These are phyloP conservation scores for Campylomormyrus tamandua DNA, from an alignment of 2,113 vertebrate genomes.

Conservation along the genomic window DNA sequence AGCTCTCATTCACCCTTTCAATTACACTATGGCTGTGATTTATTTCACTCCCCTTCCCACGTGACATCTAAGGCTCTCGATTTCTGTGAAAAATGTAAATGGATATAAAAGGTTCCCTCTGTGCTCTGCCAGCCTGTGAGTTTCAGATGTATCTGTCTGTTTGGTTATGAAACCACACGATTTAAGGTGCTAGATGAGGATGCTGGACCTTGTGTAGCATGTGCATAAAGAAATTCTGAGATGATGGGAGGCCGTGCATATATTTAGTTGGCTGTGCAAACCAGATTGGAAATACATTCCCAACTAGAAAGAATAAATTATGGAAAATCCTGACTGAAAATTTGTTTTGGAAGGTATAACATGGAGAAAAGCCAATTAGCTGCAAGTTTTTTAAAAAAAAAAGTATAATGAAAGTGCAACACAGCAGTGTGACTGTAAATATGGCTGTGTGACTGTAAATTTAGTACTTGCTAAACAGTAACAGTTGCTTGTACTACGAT, in stretches of 20 bases:
- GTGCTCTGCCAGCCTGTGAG: background rate
- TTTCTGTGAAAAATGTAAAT: conserved; percentile 8
- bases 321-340: background rate
- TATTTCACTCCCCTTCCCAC: conserved; percentile 34
- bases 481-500: background rate
- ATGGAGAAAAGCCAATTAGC: background rate
- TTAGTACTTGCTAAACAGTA: background rate
- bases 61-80: background rate
- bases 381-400: background rate
- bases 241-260: background rate
- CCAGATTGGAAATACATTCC: background rate
- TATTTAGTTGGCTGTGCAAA: background rate
- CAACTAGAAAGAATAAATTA: background rate
- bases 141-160: background rate
- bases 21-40: conserved; percentile 30
- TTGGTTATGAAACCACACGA: background rate
- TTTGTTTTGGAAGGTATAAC: background rate
- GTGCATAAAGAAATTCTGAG: background rate
- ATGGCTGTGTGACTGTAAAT: background rate
- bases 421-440: background rate
- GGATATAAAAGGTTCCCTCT: background rate
- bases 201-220: background rate
- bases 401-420: background rate
- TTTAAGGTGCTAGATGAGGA: background rate
- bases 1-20: conserved; percentile 44